These are phyloP conservation scores for Popillia japonica DNA, from an alignment of 1,140 invertebrate species.

Conservation along the genomic window DNA sequence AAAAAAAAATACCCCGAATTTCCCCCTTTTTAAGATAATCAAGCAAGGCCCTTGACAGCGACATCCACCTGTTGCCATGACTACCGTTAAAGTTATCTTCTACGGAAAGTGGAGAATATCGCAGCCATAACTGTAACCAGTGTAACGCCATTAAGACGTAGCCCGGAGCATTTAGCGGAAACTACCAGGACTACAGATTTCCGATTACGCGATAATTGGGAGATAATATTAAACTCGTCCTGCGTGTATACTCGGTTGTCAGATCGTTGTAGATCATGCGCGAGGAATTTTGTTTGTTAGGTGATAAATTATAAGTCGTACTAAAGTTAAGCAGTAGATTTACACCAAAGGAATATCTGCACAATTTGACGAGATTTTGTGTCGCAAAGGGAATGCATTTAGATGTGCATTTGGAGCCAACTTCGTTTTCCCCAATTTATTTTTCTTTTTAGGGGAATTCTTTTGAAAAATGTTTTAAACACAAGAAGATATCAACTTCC, in stretches of 20 bases:
- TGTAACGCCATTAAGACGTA: neutral
- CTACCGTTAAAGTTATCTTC: neutral
- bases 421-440: too few species aligned
- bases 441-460: too few species aligned
- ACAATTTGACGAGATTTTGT: too few species aligned
- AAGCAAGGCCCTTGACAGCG: neutral
- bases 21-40: neutral
- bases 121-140: conserved; percentile 7
- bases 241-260: neutral
- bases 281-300: neutral
- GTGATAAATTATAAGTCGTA: too few species aligned
- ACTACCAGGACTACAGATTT: neutral
- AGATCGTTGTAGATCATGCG: neutral
- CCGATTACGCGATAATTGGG: conserved; percentile 17
- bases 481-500: too few species aligned
- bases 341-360: too few species aligned
- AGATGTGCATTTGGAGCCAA: too few species aligned
- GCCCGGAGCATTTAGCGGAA: neutral
- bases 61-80: conserved; percentile 7
- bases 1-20: neutral
- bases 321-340: too few species aligned
- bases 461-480: too few species aligned
- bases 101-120: neutral
- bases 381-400: too few species aligned
- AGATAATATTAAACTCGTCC: neutral